Evolutionary conservation across 2,797 vertebrate species (phyloP).

Genomic region (Dallia pectoralis): DNA sequence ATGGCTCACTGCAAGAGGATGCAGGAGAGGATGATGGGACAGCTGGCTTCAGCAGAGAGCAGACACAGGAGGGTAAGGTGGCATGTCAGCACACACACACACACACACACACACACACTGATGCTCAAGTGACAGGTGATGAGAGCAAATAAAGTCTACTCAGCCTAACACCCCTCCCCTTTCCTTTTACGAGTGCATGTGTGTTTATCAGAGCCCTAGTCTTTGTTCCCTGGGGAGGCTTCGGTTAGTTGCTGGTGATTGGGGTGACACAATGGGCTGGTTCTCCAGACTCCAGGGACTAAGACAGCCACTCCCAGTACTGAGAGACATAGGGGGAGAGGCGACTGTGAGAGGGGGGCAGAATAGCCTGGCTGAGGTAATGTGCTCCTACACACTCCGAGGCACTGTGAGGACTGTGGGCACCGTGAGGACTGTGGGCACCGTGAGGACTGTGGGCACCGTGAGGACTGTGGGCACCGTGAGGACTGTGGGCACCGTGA

Average conservation of each 20-base stretch:
- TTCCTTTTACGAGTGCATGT: conserved; percentile 10
- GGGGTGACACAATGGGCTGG: conserved; percentile 15
- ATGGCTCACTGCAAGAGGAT: conserved; percentile 96
- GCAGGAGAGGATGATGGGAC: conserved; percentile 96
- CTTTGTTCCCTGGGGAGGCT: conserved; percentile 31
- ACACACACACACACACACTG: background rate
- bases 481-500: background rate
- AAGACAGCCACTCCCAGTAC: conserved; percentile 20
- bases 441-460: background rate
- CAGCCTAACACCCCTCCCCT: conserved; percentile 4
- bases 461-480: no score
- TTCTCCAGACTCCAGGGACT: conserved; percentile 14
- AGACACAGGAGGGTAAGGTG: conserved; percentile 87
- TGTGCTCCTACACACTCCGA: no score
- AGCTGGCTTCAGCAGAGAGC: conserved; percentile 89
- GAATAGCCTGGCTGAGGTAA: background rate
- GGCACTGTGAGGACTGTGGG: background rate
- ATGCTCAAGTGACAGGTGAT: conserved; percentile 5
- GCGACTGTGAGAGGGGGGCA: background rate
- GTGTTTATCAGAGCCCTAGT: conserved; percentile 2
- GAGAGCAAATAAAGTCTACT: background rate
- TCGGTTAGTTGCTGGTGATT: conserved; percentile 23
- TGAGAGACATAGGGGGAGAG: conserved; percentile 12
- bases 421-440: no score
- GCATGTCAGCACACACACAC: background rate